A percentile compares a stretch with the other conserved stretches of the same genome.
Evolutionary conservation across 2,888 invertebrate genomes (phyloP).

Genomic region (Melieria crassipennis): DNA sequence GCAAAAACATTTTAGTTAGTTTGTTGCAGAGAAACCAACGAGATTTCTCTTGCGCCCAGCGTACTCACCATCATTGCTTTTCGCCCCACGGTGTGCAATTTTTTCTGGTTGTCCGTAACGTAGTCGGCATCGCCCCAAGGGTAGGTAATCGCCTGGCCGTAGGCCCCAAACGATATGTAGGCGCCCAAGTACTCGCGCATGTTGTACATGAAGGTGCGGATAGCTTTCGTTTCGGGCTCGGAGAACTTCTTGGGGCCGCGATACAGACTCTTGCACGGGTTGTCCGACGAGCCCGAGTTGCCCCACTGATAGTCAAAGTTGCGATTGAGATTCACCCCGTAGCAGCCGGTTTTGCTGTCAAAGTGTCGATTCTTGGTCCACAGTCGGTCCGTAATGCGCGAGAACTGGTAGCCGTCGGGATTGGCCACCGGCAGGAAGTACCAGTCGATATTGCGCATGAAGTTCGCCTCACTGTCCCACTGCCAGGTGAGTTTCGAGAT

Average conservation of each 20-base stretch:
- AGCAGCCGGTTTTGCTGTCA: constrained; percentile 70
- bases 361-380: constrained; percentile 81
- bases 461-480: constrained; percentile 69
- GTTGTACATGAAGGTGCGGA: constrained; percentile 66
- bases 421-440: constrained; percentile 80
- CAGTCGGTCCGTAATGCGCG: constrained; percentile 79
- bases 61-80: constrained; percentile 49
- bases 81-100: constrained; percentile 52
- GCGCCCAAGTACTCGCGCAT: constrained; percentile 58
- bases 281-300: constrained; percentile 78
- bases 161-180: constrained; percentile 61
- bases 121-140: constrained; percentile 64
- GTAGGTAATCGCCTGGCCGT: constrained; percentile 67
- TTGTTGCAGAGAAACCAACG: not conserved
- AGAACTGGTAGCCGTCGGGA: constrained; percentile 87
- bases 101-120: constrained; percentile 55
- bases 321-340: constrained; percentile 83
- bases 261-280: constrained; percentile 84
- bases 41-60: not conserved
- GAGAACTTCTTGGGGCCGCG: constrained; percentile 83
- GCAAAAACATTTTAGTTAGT: not conserved
- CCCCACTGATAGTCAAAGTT: constrained; percentile 91
- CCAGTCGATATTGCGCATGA: constrained; percentile 84
- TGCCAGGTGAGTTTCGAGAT: constrained; percentile 76
- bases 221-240: constrained; percentile 82